Percentiles rank a stretch among this genome's conserved stretches.
phyloP scores from a whole-genome alignment of 2,888 invertebrate genomes.

The Syrphus vitripennis region DNA sequence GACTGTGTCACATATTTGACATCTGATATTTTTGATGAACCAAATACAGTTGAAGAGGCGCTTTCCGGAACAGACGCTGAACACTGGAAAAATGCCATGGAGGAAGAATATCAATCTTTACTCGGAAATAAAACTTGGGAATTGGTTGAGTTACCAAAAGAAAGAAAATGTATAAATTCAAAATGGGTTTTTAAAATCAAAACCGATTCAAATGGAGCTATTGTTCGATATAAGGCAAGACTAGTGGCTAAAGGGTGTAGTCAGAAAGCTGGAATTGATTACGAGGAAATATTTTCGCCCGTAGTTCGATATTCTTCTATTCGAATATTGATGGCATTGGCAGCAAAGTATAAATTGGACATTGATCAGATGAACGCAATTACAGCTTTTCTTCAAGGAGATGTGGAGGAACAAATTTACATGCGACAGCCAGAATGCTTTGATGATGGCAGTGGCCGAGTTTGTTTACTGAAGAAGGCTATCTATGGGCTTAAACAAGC shows the following conservation, averaged over 20 bases:
- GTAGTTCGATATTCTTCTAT: not conserved
- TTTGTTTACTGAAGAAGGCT: constrained; percentile 43
- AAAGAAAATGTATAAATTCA: constrained; percentile 65
- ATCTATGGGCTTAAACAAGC: constrained; percentile 65
- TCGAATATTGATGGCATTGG: no score
- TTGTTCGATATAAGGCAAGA: constrained; percentile 55
- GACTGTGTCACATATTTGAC: not conserved
- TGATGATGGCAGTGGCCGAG: constrained; percentile 18
- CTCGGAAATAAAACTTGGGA: constrained; percentile 70
- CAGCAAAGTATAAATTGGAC: not conserved
- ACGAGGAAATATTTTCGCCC: not conserved
- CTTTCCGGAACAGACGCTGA: not conserved
- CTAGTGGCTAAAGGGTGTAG: constrained; percentile 74
- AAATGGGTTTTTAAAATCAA: constrained; percentile 71
- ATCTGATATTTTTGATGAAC: not conserved
- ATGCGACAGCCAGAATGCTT: constrained; percentile 50
- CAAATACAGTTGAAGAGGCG: not conserved
- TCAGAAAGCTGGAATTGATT: constrained; percentile 71
- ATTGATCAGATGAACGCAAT: constrained; percentile 48
- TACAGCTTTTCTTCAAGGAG: constrained; percentile 53
- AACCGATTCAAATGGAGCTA: constrained; percentile 61
- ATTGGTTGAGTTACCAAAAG: constrained; percentile 62
- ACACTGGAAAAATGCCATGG: not conserved
- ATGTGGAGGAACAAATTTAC: constrained; percentile 30
- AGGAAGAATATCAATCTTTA: constrained; percentile 71